These are phyloP conservation scores for Rhabdomys dilectus DNA, from an alignment of 2,113 vertebrate genomes.

Conservation along the genomic window DNA sequence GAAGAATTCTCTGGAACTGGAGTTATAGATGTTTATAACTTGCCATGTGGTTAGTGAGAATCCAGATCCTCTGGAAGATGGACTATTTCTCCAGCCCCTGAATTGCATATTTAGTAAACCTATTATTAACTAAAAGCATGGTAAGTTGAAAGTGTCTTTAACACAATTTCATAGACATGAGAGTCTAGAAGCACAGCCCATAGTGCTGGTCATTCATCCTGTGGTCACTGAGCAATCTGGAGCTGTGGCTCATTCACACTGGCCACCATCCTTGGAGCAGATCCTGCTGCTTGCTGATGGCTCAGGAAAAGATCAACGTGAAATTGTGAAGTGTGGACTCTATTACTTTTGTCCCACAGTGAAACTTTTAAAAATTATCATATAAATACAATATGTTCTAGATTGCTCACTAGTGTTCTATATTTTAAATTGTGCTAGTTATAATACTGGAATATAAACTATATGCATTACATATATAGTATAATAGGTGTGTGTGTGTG, in stretches of 20 bases:
- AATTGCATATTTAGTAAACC: background rate
- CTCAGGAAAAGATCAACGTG: background rate
- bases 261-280: background rate
- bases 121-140: background rate
- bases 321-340: background rate
- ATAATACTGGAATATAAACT: background rate
- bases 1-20: background rate
- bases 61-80: background rate
- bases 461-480: background rate
- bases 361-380: background rate
- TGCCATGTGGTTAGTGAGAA: background rate
- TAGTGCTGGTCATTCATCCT: background rate
- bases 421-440: background rate
- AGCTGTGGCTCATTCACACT: background rate
- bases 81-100: background rate
- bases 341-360: background rate
- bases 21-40: background rate
- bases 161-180: background rate
- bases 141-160: background rate
- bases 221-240: background rate
- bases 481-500: background rate
- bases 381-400: background rate
- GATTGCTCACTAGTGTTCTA: background rate
- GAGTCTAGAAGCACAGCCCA: background rate
- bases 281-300: background rate